Evolutionary conservation across 1,140 invertebrate genomes (phyloP).

Genomic region (Sitophilus oryzae): DNA sequence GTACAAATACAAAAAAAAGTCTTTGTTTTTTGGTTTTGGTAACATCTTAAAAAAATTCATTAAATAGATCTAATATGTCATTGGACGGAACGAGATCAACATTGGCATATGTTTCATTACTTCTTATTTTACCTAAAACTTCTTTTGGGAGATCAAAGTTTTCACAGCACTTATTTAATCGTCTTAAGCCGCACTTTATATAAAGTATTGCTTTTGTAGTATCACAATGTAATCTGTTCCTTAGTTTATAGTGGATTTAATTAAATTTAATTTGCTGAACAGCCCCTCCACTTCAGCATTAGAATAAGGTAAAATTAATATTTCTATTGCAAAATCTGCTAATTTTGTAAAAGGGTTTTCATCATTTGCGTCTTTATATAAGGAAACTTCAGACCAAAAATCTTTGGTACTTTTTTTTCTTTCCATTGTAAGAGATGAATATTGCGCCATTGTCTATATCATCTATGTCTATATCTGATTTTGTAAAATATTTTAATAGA

Average conservation of each 20-base stretch:
- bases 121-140: no score
- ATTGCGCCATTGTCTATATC: conserved; percentile 5
- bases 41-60: no score
- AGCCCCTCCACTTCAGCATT: conserved; percentile 21
- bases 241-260: conserved; percentile 2
- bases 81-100: no score
- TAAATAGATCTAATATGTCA: no score
- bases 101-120: no score
- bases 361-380: neutral
- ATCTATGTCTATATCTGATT: no score
- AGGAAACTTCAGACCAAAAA: conserved; percentile 7
- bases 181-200: neutral
- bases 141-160: neutral
- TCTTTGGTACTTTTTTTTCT: conserved; percentile 9
- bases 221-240: neutral
- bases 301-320: conserved; percentile 12
- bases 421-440: conserved; percentile 8
- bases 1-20: no score
- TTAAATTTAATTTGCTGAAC: conserved; percentile 17
- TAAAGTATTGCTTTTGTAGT: neutral
- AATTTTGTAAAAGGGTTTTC: conserved; percentile 11
- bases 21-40: no score
- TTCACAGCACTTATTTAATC: neutral
- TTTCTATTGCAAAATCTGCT: neutral
- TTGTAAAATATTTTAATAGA: no score